Evolutionary conservation across 2,797 vertebrate genomes (phyloP), one percentile per base, ranked within the genome.

Genomic region (Ictinia mississippiensis): DNA sequence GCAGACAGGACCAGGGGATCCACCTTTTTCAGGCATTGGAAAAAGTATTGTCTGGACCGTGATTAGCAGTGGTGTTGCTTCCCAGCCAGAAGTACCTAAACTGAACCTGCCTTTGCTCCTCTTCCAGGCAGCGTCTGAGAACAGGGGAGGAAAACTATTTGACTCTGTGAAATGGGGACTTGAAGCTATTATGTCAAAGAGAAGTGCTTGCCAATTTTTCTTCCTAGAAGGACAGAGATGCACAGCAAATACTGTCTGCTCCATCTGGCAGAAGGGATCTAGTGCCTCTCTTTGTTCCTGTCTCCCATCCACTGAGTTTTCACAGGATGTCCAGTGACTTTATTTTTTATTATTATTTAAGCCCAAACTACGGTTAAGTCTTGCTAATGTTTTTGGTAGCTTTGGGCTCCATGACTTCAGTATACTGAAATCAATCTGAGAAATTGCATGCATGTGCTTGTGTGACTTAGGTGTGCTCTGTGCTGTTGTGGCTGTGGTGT

Each of bases 371-470:
- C 55, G 55, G 17, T 52, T 59, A 66, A 83, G 25, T 31, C 38
- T 47, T 67, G 45, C 58, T n/a, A 4, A 28, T 42, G 62, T 15
- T 82, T 83, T 25, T 77, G 37, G 19, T 65, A 66, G 28, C 61
- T 77, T 40, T 78, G 70, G 50, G 31, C 28, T 83, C 87, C 2
- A 0, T 58, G 42, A 37, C 40, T 62, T 78, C 18, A 21, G 31
- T 42, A 18, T 14, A 12, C 38, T 68, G 77, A 81, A 67, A 49
- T 49, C 20, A 4, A 0, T 45, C 21, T 12, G 35, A 80, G 47
- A 78, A 55, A 55, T 6, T 5, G 44, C 1, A 0, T 14, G 12
- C 7, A 0, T 4, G 37, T 75, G 3, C 12, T 12, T 49, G 31
- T 3, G 12, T 55, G 73, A 23, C 47, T 73, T 7, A 0, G 35